Evolutionary conservation across 1,140 invertebrate species (phyloP).

Genomic region (Tribolium castaneum): DNA sequence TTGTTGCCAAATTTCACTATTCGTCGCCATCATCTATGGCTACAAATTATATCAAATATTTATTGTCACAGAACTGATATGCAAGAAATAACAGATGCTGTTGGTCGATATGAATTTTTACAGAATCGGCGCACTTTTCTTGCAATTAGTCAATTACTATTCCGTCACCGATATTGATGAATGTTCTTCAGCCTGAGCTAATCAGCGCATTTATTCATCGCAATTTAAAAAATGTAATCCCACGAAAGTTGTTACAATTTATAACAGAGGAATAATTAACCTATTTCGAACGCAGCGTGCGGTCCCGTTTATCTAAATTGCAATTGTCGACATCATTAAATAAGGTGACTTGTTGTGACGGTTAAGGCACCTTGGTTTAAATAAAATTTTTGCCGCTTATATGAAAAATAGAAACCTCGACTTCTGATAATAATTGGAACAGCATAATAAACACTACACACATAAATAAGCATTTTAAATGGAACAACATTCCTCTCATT

Average conservation of each 20-base stretch:
- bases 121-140: not conserved
- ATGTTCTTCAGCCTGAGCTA: slow-evolving; percentile 2
- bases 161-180: not conserved
- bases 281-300: slow-evolving; percentile 38
- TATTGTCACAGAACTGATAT: too few relatives aligned
- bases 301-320: slow-evolving; percentile 41
- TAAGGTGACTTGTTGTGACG: slow-evolving; percentile 34
- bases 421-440: not conserved
- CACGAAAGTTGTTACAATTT: slow-evolving; percentile 31
- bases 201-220: slow-evolving; percentile 14
- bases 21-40: too few relatives aligned
- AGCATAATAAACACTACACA: not conserved
- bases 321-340: slow-evolving; percentile 40
- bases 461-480: not conserved
- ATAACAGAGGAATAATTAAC: slow-evolving; percentile 41
- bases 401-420: not conserved
- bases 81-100: too few relatives aligned
- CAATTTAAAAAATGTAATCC: slow-evolving; percentile 2
- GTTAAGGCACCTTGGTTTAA: not conserved
- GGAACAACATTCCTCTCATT: slow-evolving; percentile 11
- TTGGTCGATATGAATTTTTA: too few relatives aligned
- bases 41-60: too few relatives aligned
- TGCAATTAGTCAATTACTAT: not conserved
- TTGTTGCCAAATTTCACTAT: too few relatives aligned
- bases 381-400: too few relatives aligned